Base-by-base conservation (phyloP, 2,888 invertebrate species). In the Osmoderma eremita region DNA sequence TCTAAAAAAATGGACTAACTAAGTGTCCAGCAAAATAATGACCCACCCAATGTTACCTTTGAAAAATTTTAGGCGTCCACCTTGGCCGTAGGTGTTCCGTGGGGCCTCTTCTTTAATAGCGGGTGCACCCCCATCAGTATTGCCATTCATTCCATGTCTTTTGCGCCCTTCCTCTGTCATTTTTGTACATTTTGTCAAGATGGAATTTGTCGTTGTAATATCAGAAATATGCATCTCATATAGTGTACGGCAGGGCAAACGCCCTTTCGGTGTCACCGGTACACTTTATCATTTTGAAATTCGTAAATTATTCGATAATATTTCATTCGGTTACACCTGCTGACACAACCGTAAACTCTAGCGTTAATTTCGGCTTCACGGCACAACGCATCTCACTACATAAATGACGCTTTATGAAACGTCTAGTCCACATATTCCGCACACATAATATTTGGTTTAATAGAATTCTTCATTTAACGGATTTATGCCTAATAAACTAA, bases 11-110 rank as follows among this genome's bases (percentile, higher is more conserved):
- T 13, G 13, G 13, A 42, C 18, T 17, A 58, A 15, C 12, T 45
- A 58, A 24, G 17, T 45, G 3, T 24, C 36, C 49, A 62, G 48
- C 10, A 56, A 58, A 64, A 38, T 54, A 41, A 64, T 54, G 42
- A 63, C 48, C 63, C 63, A 63, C 41, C 41, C 63, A 63, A 38
- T 24, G 45, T 50, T 79, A 90, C 90, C 90, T 87, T 91, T 92
- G 81, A 91, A 92, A 83, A 92, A 92, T 81, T 91, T 91, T 75
- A 92, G 88, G 77, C 91, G 87, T 78, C 92, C 92, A 75, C 91
- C 91, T 80, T 88, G 86, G 71, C 78, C 78, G 74, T 79, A 83
- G 75, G 75, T 17, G 76, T 71, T 74, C 79, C 83, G 72, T 75
- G 78, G 77, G 78, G 79, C 75, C 78, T 84, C 84, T 79, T 81